Percentiles rank a stretch among this genome's conserved stretches.
Conservation (phyloP, 1,140 invertebrate genomes). For the Drosophila subobscura region DNA sequence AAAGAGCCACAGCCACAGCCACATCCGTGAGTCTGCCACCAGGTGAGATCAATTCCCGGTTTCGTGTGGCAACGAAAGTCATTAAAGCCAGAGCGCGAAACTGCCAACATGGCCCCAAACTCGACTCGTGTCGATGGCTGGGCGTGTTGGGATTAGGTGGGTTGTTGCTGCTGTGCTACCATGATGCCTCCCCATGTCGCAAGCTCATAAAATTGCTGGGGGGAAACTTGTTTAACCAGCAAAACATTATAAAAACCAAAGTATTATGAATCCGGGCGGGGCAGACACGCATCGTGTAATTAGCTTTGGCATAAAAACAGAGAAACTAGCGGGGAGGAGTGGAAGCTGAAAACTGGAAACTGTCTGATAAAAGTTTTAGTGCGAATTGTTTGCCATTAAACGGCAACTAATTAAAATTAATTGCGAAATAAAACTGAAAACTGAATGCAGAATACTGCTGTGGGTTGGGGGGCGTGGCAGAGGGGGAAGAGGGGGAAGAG, state of each 20-base stretch:
- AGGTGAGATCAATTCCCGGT: constrained; percentile 41
- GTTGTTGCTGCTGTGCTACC: too few species aligned
- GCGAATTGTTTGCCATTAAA: constrained; percentile 26
- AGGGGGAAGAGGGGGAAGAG: not conserved
- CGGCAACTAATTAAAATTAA: constrained; percentile 67
- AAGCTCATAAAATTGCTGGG: constrained; percentile 29
- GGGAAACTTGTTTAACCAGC: constrained; percentile 12
- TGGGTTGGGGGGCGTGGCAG: not conserved
- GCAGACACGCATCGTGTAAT: constrained; percentile 32
- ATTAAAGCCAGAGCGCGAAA: constrained; percentile 15
- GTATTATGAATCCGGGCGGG: constrained; percentile 20
- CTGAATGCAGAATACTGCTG: not conserved
- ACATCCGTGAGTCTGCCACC: not conserved
- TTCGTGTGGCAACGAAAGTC: constrained; percentile 31
- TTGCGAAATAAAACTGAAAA: constrained; percentile 19
- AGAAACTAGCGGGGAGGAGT: too few species aligned
- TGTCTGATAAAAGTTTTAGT: constrained; percentile 41
- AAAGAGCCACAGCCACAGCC: too few species aligned
- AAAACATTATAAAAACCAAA: constrained; percentile 44
- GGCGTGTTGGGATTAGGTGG: constrained; percentile 8
- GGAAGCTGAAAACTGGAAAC: not conserved
- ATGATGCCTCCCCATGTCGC: constrained; percentile 5
- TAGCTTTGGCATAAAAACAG: constrained; percentile 19
- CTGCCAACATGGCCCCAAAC: constrained; percentile 3
- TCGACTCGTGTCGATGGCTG: constrained; percentile 11